Percentiles rank a stretch among this genome's conserved stretches.
phyloP scores from a whole-genome alignment of 2,113 vertebrate species.

The Macrotis lagotis region DNA sequence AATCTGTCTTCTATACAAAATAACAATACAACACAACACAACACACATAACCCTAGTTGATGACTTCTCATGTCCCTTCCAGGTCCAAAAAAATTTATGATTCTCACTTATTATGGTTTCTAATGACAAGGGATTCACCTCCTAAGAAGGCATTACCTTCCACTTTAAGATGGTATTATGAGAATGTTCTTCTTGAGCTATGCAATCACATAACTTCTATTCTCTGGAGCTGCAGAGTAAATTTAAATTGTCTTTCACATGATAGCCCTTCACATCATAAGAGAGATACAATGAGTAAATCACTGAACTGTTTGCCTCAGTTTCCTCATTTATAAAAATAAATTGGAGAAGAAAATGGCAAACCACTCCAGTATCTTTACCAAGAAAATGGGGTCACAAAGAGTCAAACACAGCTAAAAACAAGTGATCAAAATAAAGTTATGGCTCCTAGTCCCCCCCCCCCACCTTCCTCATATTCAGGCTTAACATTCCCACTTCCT shows the following conservation, averaged over 20 bases:
- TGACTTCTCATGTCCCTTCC: neutral
- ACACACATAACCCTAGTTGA: neutral
- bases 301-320: neutral
- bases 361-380: neutral
- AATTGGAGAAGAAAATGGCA: neutral
- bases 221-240: neutral
- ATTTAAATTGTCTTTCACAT: neutral
- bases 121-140: neutral
- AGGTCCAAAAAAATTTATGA: neutral
- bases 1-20: neutral
- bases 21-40: neutral
- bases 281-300: neutral
- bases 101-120: neutral
- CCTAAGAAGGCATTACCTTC: neutral
- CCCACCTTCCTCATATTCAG: neutral
- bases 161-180: neutral
- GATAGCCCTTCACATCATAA: neutral
- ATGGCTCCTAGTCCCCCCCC: neutral
- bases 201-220: neutral
- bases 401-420: neutral
- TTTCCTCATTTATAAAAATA: neutral
- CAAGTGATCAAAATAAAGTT: neutral
- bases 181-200: neutral
- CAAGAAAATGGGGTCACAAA: neutral
- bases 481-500: neutral